phyloP scores from a whole-genome alignment of 1,140 invertebrate species.

The Drosophila trapezifrons region DNA sequence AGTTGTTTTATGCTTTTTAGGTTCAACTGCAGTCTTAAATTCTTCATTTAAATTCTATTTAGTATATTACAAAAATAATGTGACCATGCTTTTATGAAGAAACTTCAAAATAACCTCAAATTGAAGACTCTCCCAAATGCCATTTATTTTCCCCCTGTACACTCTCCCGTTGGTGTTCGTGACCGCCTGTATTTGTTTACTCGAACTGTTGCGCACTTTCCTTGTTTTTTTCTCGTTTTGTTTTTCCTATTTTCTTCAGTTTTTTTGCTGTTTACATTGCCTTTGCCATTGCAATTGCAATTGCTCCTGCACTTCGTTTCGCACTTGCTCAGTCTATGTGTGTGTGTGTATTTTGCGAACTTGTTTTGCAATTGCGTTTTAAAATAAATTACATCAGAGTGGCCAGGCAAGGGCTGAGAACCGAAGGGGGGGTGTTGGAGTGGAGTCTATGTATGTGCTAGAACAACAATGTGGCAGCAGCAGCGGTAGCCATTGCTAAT shows the following conservation, averaged over 20 bases:
- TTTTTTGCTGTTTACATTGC: slow-evolving; percentile 32
- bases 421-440: slow-evolving; percentile 1
- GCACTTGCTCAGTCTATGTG: slow-evolving; percentile 20
- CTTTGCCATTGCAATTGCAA: slow-evolving; percentile 35
- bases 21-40: too few relatives aligned
- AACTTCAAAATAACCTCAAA: not conserved
- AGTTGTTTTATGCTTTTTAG: too few relatives aligned
- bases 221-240: slow-evolving; percentile 1
- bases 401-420: not conserved
- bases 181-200: slow-evolving; percentile 23
- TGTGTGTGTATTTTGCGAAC: slow-evolving; percentile 44
- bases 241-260: slow-evolving; percentile 25
- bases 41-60: too few relatives aligned
- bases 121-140: not conserved
- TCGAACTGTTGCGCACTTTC: slow-evolving; percentile 40
- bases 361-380: slow-evolving; percentile 76
- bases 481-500: slow-evolving; percentile 57
- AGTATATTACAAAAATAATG: not conserved
- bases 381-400: slow-evolving; percentile 72
- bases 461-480: slow-evolving; percentile 43
- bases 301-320: slow-evolving; percentile 48
- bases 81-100: not conserved
- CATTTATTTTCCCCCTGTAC: not conserved
- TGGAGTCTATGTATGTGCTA: not conserved
- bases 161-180: not conserved